Evolutionary conservation across 2,113 vertebrate genomes (phyloP).

Genomic region (Melanotaenia duboulayi): DNA sequence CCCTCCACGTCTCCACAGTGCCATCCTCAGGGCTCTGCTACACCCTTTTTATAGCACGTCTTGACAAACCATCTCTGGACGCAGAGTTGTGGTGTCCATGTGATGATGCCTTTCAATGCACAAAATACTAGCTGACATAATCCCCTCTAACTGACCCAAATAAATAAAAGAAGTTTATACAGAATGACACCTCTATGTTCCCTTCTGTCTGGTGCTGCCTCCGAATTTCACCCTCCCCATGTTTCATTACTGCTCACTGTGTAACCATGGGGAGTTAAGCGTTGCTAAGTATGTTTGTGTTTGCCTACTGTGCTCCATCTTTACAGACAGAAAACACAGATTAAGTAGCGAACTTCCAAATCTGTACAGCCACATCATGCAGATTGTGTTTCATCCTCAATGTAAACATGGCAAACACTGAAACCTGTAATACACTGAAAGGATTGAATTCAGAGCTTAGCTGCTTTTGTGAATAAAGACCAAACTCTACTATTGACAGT

Average conservation of each 20-base stretch:
- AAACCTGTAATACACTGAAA: constrained; percentile 24
- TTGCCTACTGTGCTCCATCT: constrained; percentile 28
- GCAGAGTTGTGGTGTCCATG: background rate
- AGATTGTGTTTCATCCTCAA: constrained; percentile 27
- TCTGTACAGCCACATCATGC: constrained; percentile 39
- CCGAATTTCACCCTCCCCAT: constrained; percentile 24
- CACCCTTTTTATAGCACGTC: constrained; percentile 4
- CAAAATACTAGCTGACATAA: background rate
- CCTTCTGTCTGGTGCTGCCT: constrained; percentile 35
- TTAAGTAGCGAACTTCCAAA: constrained; percentile 47
- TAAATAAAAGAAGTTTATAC: constrained; percentile 7
- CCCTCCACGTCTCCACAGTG: constrained; percentile 71
- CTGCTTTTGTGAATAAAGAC: constrained; percentile 2
- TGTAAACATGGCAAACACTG: constrained; percentile 38
- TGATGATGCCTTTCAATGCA: background rate
- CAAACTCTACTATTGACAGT: background rate
- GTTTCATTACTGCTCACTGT: constrained; percentile 42
- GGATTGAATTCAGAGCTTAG: constrained; percentile 12
- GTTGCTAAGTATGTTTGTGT: constrained; percentile 42
- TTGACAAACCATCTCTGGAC: constrained; percentile 12
- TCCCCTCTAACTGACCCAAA: background rate
- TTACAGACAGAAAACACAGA: constrained; percentile 26
- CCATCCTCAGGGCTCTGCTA: constrained; percentile 69
- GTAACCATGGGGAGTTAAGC: constrained; percentile 40
- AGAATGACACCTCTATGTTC: background rate